These are phyloP conservation scores for Phrynocephalus versicolor DNA, from an alignment of 2,113 vertebrate genomes.

Conservation along the genomic window DNA sequence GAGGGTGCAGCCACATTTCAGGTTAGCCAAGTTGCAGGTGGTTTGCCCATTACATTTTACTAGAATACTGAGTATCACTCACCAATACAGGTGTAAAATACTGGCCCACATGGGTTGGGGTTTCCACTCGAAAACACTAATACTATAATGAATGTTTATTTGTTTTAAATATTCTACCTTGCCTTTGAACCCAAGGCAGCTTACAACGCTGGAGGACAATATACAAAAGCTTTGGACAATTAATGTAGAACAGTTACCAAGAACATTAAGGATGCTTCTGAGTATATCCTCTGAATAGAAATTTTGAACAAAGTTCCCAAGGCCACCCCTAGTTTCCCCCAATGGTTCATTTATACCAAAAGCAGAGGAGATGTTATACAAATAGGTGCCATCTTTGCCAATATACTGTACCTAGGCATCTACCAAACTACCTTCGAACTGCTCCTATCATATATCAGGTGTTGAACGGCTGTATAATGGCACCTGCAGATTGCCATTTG, in stretches of 20 bases:
- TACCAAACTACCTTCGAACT: background rate
- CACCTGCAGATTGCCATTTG: background rate
- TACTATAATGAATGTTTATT: no score
- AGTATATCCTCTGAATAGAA: background rate
- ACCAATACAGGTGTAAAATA: background rate
- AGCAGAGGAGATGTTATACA: background rate
- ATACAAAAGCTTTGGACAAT: no score
- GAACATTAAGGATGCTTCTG: background rate
- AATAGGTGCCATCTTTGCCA: background rate
- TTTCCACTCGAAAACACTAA: background rate
- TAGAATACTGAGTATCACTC: background rate
- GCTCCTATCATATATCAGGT: background rate
- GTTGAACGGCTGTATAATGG: background rate
- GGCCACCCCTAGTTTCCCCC: background rate
- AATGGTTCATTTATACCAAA: no score
- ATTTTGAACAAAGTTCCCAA: background rate
- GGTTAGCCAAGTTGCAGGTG: no score
- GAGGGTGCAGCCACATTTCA: no score
- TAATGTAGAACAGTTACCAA: no score
- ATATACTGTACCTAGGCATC: background rate
- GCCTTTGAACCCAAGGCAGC: no score
- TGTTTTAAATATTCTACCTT: no score
- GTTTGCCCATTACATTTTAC: no score
- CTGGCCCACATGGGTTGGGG: background rate
- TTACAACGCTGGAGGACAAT: no score